These are phyloP conservation scores for Palythoa grandis DNA, from an alignment of 92 coral and sea anemone genomes.

Conservation along the genomic window DNA sequence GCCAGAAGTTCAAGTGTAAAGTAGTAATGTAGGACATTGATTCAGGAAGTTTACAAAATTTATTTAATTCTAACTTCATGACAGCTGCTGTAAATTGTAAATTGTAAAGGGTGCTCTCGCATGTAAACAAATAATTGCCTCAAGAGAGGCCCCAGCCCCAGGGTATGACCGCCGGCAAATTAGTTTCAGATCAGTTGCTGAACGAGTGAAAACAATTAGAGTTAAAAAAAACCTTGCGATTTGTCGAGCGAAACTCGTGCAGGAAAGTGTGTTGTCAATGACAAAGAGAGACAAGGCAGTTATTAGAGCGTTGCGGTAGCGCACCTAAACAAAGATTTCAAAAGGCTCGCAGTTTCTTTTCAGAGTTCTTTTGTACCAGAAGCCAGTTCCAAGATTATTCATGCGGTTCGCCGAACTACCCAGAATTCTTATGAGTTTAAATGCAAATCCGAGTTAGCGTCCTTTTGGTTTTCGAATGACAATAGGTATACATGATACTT, in stretches of 20 bases:
- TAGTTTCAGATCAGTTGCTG: not conserved
- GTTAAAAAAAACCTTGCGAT: no score
- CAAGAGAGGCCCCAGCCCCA: not conserved
- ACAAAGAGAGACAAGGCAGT: no score
- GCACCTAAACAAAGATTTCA: no score
- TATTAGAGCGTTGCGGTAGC: no score
- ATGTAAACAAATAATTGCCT: not conserved
- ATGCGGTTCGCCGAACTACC: no score
- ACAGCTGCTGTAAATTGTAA: not conserved
- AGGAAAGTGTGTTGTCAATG: no score
- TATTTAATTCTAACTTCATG: not conserved
- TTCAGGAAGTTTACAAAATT: not conserved
- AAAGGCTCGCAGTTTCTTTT: not conserved
- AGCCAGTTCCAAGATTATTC: not conserved
- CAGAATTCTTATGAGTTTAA: not conserved
- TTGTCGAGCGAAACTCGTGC: no score
- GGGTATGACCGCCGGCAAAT: not conserved
- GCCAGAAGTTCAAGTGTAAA: conserved; percentile 30
- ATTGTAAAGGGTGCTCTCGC: not conserved
- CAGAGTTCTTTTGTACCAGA: not conserved
- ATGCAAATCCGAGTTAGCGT: not conserved
- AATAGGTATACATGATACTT: not conserved
- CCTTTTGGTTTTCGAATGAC: not conserved
- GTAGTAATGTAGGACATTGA: not conserved
- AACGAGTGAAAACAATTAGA: not conserved